A percentile compares a stretch with the other conserved stretches of the same genome.
Evolutionary conservation across 2,113 vertebrate genomes (phyloP).

Genomic region (Arizona elegans): DNA sequence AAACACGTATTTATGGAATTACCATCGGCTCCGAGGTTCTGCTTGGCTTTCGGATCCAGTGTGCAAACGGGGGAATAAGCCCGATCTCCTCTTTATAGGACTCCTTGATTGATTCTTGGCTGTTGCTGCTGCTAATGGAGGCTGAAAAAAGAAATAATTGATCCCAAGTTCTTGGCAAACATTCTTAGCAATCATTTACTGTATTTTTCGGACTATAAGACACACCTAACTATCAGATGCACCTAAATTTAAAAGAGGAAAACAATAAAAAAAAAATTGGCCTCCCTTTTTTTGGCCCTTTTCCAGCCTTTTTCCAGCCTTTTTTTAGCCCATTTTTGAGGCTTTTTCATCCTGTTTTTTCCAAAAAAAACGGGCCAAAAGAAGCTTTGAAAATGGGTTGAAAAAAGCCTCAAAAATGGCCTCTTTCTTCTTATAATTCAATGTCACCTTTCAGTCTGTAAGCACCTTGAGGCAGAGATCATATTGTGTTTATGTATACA

Average conservation of each 20-base stretch:
- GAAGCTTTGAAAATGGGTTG: too few relatives aligned
- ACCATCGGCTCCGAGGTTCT: conserved; percentile 83
- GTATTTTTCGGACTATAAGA: too few relatives aligned
- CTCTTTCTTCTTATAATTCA: not conserved
- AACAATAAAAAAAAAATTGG: too few relatives aligned
- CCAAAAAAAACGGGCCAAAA: too few relatives aligned
- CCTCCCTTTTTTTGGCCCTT: too few relatives aligned
- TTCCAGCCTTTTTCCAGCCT: too few relatives aligned
- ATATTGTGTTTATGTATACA: not conserved
- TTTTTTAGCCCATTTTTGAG: too few relatives aligned
- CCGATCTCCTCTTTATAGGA: conserved; percentile 88
- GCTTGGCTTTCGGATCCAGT: conserved; percentile 83
- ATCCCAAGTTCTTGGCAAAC: not conserved
- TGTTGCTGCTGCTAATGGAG: conserved; percentile 67
- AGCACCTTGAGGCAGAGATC: too few relatives aligned
- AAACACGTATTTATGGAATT: conserved; percentile 14
- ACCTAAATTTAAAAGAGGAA: too few relatives aligned
- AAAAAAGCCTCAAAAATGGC: too few relatives aligned
- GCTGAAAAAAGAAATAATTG: conserved; percentile 67
- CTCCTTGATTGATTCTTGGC: conserved; percentile 87
- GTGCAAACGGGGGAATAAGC: conserved; percentile 89
- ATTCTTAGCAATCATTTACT: not conserved
- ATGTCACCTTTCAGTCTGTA: not conserved
- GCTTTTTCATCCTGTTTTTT: too few relatives aligned
- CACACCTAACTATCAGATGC: too few relatives aligned